These are phyloP conservation scores for Pongo abelii DNA, from an alignment of 2,113 vertebrate species.

Conservation along the genomic window DNA sequence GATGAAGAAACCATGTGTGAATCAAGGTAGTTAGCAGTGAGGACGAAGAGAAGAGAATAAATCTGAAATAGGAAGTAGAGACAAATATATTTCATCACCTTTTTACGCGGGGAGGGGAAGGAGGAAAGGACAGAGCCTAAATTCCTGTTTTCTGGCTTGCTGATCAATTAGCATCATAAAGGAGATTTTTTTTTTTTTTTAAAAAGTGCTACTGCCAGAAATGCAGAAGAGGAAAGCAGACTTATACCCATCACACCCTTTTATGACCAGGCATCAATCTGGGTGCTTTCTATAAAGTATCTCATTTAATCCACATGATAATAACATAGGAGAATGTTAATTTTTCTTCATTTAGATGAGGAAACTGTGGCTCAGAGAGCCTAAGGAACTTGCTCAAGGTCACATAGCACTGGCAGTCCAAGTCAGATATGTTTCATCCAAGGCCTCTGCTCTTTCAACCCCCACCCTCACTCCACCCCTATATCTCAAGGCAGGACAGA, in stretches of 20 bases:
- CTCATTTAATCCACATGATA: not conserved
- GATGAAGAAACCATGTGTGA: not conserved
- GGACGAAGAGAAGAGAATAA: not conserved
- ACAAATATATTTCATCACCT: not conserved
- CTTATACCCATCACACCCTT: not conserved
- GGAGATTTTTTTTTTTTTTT: not conserved
- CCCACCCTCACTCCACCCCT: fast-evolving
- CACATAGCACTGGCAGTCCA: not conserved
- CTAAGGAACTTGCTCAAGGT: not conserved
- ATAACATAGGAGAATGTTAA: not conserved
- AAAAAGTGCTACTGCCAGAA: not conserved
- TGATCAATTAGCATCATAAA: not conserved
- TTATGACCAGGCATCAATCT: not conserved
- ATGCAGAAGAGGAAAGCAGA: not conserved
- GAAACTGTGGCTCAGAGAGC: not conserved
- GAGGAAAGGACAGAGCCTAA: slow-evolving; percentile 17
- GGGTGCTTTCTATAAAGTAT: not conserved
- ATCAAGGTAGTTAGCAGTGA: not conserved
- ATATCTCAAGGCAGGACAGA: not conserved
- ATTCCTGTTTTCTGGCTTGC: not conserved
- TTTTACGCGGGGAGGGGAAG: not conserved
- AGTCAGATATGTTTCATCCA: not conserved
- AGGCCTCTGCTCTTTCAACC: not conserved
- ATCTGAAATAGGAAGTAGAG: not conserved
- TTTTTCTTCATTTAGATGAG: slow-evolving; percentile 1